Base-by-base conservation (phyloP, 2,797 vertebrate species). In the Arnoldichthys spilopterus region DNA sequence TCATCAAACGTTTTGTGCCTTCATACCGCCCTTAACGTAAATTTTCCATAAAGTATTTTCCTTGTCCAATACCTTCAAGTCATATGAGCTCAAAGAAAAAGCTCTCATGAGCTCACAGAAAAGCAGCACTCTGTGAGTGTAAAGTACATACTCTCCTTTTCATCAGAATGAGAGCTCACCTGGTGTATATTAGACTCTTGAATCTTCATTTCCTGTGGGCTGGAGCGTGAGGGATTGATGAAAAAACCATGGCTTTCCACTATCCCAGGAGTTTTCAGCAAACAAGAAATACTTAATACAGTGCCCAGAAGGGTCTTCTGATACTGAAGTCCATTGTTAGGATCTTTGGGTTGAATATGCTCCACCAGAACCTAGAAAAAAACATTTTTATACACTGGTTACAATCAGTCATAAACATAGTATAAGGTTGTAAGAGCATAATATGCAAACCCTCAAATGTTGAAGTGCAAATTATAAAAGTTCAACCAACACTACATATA, bases 111-210 rank as follows among this genome's bases (percentile, higher is more conserved):
- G 49, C 32, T 58, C 12, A 49, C 26, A n/a, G 12, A 63, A 76
- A 66, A n/a, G 43, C 63, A 66, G 18, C 7, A 47, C 30, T 45
- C 22, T n/a, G n/a, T 5, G 3, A 22, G 1, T 15, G 1, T 58
- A 24, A 6, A 22, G 12, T 26, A 47, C 2, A 4, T 30, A 15
- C 16, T 9, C 4, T 71, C 6, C 43, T 73, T 13, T 59, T 24
- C n/a, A 37, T n/a, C 28, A n/a, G 66, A 37, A 77, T 18, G 1
- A 51, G 15, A 30, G 2, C 84, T 78, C 76, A 98, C 98, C 95
- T 99, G 98, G 86, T 99, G 98, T 84, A 99, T 96, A 89, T 97
- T 98, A 85, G 96, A 95, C 84, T 99, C 97, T 85, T 99, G 98
- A 69, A 98, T 94, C 90, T 98, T 99, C 83, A 97, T 98, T 90